Conservation (phyloP, 2,113 vertebrate species). For the Gobio gobio region DNA sequence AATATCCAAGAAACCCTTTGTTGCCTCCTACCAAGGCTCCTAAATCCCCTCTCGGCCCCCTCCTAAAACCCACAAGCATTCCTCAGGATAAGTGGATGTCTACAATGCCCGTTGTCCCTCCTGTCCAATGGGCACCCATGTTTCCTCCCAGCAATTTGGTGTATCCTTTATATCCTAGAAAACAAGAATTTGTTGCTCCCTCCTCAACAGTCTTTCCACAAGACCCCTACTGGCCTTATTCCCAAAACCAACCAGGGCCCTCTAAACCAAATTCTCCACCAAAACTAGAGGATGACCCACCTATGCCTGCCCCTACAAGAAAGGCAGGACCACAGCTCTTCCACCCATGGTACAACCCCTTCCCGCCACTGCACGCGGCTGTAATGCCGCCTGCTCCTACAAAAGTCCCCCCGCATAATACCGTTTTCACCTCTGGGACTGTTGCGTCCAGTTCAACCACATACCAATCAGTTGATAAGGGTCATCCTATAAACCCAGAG, state of each 20-base stretch:
- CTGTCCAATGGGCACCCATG: not conserved
- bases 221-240: not conserved
- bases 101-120: not conserved
- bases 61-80: not conserved
- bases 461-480: not conserved
- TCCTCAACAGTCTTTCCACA: not conserved
- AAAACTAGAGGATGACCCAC: not conserved
- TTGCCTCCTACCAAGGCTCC: not conserved
- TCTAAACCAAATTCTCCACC: not conserved
- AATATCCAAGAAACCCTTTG: not conserved
- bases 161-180: constrained; percentile 3
- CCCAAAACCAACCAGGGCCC: not conserved
- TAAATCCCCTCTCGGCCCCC: not conserved
- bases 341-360: not conserved
- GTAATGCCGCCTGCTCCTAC: not conserved
- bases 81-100: not conserved
- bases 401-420: not conserved
- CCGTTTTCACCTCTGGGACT: not conserved
- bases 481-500: not conserved
- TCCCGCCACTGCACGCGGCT: not conserved
- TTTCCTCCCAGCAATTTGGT: not conserved
- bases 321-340: not conserved
- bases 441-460: not conserved
- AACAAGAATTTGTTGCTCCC: not conserved
- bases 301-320: not conserved